These are phyloP conservation scores for Tylochromis polylepis DNA, from an alignment of 2,113 vertebrate genomes.

Conservation along the genomic window DNA sequence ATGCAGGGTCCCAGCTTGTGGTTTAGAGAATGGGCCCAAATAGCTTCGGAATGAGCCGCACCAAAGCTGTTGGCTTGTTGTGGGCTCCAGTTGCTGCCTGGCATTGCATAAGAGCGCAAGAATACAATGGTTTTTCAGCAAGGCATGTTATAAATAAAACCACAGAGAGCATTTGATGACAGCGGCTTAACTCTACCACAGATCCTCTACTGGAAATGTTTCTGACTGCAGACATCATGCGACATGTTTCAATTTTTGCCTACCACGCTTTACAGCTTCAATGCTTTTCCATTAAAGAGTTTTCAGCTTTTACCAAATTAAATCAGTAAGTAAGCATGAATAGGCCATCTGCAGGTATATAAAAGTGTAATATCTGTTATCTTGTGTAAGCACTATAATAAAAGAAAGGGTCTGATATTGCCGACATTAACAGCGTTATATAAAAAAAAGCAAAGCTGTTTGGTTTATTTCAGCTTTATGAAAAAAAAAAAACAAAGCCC, in stretches of 20 bases:
- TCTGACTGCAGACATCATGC: neutral
- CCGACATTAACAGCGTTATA: slow-evolving; percentile 26
- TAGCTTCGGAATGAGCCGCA: slow-evolving; percentile 12
- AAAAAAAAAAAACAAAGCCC: slow-evolving; percentile 14
- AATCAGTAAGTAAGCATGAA: neutral
- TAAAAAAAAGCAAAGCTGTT: neutral
- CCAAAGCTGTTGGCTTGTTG: slow-evolving; percentile 30
- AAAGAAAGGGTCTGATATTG: neutral
- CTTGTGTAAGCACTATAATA: neutral
- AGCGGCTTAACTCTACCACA: slow-evolving; percentile 17
- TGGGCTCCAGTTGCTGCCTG: slow-evolving; percentile 48
- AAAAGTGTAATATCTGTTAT: neutral
- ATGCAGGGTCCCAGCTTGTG: slow-evolving; percentile 39
- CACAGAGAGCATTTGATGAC: slow-evolving; percentile 45
- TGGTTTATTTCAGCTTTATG: slow-evolving; percentile 3
- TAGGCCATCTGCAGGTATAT: neutral
- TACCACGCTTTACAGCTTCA: neutral
- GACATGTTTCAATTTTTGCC: neutral
- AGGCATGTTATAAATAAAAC: slow-evolving; percentile 57
- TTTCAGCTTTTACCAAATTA: neutral
- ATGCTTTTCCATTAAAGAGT: neutral
- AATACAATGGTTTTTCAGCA: slow-evolving; percentile 45
- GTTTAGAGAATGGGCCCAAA: slow-evolving; percentile 32
- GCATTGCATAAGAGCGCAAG: slow-evolving; percentile 36
- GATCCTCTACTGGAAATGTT: slow-evolving; percentile 2